Percentiles rank a stretch among this genome's conserved stretches.
Conservation (phyloP, 2,888 invertebrate species). For the Caenorhabditis sp. region DNA sequence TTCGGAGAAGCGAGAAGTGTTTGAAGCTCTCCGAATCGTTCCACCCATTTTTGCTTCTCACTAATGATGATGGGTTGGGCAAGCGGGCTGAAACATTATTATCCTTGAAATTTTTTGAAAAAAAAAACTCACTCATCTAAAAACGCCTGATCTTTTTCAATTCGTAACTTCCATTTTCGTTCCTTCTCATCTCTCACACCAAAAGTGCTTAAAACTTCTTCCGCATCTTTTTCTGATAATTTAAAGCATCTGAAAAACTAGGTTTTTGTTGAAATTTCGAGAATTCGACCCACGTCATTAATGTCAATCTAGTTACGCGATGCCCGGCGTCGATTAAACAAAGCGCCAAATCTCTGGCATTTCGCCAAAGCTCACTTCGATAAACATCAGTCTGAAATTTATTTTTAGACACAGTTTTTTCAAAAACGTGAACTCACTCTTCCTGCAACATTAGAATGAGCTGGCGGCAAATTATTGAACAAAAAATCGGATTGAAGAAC, state of each 20-base stretch:
- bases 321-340: constrained; percentile 41
- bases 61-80: constrained; percentile 23
- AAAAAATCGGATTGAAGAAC: constrained; percentile 44
- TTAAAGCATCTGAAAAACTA: constrained; percentile 39
- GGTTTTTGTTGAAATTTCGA: background rate
- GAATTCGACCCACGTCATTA: constrained; percentile 19
- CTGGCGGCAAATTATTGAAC: constrained; percentile 47
- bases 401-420: background rate
- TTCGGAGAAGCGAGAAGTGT: background rate
- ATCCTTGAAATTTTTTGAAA: background rate
- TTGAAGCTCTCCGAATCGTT: constrained; percentile 19
- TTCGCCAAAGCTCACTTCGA: constrained; percentile 44
- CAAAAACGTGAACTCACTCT: constrained; percentile 21
- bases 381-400: constrained; percentile 38
- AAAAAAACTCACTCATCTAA: constrained; percentile 22
- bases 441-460: constrained; percentile 44
- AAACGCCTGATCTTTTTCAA: constrained; percentile 30
- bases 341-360: constrained; percentile 45
- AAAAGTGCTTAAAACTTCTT: constrained; percentile 44
- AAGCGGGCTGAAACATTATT: constrained; percentile 20
- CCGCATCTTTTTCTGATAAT: constrained; percentile 36
- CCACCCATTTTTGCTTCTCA: constrained; percentile 36
- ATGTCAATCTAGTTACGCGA: constrained; percentile 30
- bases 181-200: constrained; percentile 24
- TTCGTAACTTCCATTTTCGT: constrained; percentile 42